phyloP scores from a whole-genome alignment of 2,888 invertebrate genomes.

The Athrips mouffetella region DNA sequence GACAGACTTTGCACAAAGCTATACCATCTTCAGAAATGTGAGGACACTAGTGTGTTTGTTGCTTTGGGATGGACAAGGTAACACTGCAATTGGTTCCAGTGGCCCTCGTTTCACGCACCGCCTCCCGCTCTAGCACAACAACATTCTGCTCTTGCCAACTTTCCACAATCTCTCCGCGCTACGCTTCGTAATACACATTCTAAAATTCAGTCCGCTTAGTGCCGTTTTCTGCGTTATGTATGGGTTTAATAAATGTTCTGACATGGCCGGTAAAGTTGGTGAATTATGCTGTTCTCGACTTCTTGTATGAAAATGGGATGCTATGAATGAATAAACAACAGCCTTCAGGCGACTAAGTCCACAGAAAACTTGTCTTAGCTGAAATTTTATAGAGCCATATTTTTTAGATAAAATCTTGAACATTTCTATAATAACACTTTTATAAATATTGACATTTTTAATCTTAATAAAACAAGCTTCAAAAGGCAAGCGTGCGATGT shows the following conservation, averaged over 20 bases:
- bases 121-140: slow-evolving; percentile 46
- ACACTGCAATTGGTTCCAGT: slow-evolving; percentile 51
- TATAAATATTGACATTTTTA: too few species aligned
- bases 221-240: slow-evolving; percentile 6
- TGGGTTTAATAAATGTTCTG: slow-evolving; percentile 13
- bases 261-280: slow-evolving; percentile 9
- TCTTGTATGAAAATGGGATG: slow-evolving; percentile 7
- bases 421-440: neutral
- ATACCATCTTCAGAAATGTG: neutral
- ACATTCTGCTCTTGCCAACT: slow-evolving; percentile 31
- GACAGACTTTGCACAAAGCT: neutral
- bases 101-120: slow-evolving; percentile 62
- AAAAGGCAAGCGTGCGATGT: too few species aligned
- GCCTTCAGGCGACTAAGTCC: slow-evolving; percentile 8
- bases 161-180: slow-evolving; percentile 21
- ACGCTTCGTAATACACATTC: slow-evolving; percentile 8
- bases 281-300: slow-evolving; percentile 6
- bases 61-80: slow-evolving; percentile 54
- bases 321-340: slow-evolving; percentile 10
- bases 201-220: slow-evolving; percentile 6
- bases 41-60: slow-evolving; percentile 34
- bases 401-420: neutral
- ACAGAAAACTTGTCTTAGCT: neutral
- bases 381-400: neutral
- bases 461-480: too few species aligned